phyloP scores from a whole-genome alignment of 1,140 invertebrate species.

The Anadara kagoshimensis region DNA sequence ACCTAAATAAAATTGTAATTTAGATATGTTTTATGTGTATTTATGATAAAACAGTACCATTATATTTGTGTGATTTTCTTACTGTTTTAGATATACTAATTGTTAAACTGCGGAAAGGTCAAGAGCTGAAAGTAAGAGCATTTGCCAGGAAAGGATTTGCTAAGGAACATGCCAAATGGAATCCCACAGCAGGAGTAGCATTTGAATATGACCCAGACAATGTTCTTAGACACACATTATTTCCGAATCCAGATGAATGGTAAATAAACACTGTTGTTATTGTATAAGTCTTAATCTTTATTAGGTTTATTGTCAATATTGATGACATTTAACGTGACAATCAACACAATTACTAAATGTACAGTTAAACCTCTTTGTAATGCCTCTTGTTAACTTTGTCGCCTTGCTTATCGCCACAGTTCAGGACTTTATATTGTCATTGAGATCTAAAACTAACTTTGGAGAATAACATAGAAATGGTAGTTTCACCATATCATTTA shows the following conservation, averaged over 20 bases:
- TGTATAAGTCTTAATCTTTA: background rate
- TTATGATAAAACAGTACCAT: too few relatives aligned
- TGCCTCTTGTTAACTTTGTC: too few relatives aligned
- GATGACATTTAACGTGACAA: background rate
- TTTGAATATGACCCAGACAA: constrained; percentile 99
- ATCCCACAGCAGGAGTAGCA: constrained; percentile 96
- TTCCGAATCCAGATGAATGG: constrained; percentile 99
- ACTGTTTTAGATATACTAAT: constrained; percentile 88
- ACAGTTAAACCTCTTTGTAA: too few relatives aligned
- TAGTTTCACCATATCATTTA: too few relatives aligned
- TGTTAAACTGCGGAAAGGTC: constrained; percentile 97
- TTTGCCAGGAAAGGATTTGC: constrained; percentile 98
- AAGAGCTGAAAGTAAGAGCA: constrained; percentile 95
- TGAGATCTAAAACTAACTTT: too few relatives aligned
- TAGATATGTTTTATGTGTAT: too few relatives aligned
- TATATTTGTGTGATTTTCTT: too few relatives aligned
- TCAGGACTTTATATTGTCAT: too few relatives aligned
- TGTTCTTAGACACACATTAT: constrained; percentile 95
- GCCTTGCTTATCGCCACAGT: too few relatives aligned
- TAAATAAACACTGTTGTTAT: constrained; percentile 45
- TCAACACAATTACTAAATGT: background rate
- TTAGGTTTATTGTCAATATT: too few relatives aligned
- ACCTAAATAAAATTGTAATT: too few relatives aligned
- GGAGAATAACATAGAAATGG: too few relatives aligned
- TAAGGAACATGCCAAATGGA: constrained; percentile 99